Conservation (phyloP, 2,888 invertebrate species). For the Tiliacea aurago region DNA sequence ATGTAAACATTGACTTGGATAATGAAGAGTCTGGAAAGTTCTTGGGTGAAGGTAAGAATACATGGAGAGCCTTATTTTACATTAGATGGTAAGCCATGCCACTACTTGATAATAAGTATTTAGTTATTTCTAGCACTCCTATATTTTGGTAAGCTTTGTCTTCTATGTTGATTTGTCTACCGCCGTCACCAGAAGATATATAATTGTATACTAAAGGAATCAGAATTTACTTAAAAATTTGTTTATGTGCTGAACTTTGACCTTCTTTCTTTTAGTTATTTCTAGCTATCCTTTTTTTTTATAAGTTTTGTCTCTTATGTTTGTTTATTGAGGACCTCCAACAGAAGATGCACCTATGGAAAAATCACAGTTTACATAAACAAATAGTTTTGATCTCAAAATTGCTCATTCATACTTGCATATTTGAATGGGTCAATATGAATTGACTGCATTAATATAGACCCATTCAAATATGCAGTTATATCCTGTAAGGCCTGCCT, state of each 20-base stretch:
- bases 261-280: not conserved
- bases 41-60: constrained; percentile 86
- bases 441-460: too few relatives aligned
- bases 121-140: constrained; percentile 14
- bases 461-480: too few relatives aligned
- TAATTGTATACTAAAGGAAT: not conserved
- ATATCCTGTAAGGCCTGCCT: too few relatives aligned
- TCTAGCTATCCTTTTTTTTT: not conserved
- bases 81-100: not conserved
- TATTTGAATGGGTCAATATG: not conserved
- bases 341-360: too few relatives aligned
- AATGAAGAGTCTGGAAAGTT: constrained; percentile 85
- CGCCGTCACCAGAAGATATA: fast-evolving
- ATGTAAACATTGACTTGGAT: constrained; percentile 83
- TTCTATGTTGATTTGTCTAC: not conserved
- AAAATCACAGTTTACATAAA: not conserved
- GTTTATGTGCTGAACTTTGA: not conserved
- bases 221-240: not conserved
- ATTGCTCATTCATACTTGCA: not conserved
- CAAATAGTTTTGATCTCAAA: not conserved
- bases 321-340: not conserved
- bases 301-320: not conserved
- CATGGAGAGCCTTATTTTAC: not conserved
- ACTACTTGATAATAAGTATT: not conserved
- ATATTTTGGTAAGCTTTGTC: not conserved